These are phyloP conservation scores for Brachionus asplanchnoidis DNA, from an alignment of 1,140 invertebrate species.

Conservation along the genomic window DNA sequence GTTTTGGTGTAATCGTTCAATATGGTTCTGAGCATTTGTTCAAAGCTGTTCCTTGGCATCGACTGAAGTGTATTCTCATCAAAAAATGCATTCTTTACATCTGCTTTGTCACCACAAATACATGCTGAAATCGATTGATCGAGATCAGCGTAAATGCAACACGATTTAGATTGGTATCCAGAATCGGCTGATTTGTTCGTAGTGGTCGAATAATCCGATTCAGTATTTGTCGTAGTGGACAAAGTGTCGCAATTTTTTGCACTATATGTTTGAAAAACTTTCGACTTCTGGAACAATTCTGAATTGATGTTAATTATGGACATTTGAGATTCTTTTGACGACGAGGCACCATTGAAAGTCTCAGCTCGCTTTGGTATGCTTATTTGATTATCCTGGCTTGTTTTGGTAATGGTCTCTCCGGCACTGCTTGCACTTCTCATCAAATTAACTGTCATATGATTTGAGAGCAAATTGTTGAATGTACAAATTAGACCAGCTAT, in stretches of 20 bases:
- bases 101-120: background rate
- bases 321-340: slow-evolving; percentile 37
- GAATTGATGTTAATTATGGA: slow-evolving; percentile 35
- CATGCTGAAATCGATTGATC: slow-evolving; percentile 1
- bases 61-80: background rate
- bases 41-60: background rate
- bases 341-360: slow-evolving; percentile 37
- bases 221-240: background rate
- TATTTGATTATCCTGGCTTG: slow-evolving; percentile 11
- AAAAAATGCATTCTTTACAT: background rate
- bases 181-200: slow-evolving; percentile 12
- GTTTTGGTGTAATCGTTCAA: background rate
- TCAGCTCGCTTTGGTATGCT: slow-evolving; percentile 38
- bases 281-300: slow-evolving; percentile 25
- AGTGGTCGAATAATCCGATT: slow-evolving; percentile 31
- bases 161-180: slow-evolving; percentile 27
- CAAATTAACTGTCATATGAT: slow-evolving; percentile 35
- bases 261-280: background rate
- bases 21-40: slow-evolving; percentile 10
- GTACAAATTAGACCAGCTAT: background rate
- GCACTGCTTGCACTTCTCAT: slow-evolving; percentile 41
- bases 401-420: slow-evolving; percentile 26
- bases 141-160: slow-evolving; percentile 26
- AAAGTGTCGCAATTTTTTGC: background rate
- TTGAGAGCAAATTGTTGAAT: slow-evolving; percentile 1